Evolutionary conservation across 2,113 vertebrate genomes (phyloP), one percentile per base, ranked within the genome.

Genomic region (Heterotilapia buettikoferi): DNA sequence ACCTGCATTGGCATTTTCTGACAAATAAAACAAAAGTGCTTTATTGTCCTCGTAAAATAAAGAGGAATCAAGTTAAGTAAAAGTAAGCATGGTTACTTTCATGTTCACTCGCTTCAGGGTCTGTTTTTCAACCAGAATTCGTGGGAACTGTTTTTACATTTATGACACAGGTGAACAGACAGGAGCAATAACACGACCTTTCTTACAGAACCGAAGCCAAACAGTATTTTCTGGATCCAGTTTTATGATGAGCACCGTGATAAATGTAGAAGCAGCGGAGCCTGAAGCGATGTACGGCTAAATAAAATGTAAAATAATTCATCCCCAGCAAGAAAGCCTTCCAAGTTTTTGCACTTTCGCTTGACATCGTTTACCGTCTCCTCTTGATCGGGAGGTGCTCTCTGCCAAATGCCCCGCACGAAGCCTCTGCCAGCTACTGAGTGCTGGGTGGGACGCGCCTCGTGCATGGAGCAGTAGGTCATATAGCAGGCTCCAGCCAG

Each of bases 401-500:
- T 63, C 63, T 63, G 59, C 73, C 84, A 88, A 71, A 87, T 79
- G 88, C 71, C 83, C 36, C 21, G 31, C 84, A 45, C 16, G 7
- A 38, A 84, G 80, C 36, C 84, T 18, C 82, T 79, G 90, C 90
- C 86, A 86, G 79, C 56, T 31, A 38, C 84, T 66, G 84, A 90
- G 89, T 85, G 71, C 86, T 47, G 87, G 50, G 86, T 80, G 86
- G 85, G 78, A 80, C 80, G 10, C 19, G 73, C 80, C 71, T 59
- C 66, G n/a, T 78, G 85, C 84, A 38, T 50, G 38, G 61, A 91
- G 88, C 82, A 84, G 82, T 57, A 83, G 85, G 85, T 92, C 93
- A 88, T 83, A 12, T 40, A 50, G 88, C 13, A 13, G 84, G 57
- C 87, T 90, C 84, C 90, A 92, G 82, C 90, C 82, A 87, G 89